Base-by-base conservation (phyloP, 2,113 vertebrate genomes). In the Dolichotis patagonum region DNA sequence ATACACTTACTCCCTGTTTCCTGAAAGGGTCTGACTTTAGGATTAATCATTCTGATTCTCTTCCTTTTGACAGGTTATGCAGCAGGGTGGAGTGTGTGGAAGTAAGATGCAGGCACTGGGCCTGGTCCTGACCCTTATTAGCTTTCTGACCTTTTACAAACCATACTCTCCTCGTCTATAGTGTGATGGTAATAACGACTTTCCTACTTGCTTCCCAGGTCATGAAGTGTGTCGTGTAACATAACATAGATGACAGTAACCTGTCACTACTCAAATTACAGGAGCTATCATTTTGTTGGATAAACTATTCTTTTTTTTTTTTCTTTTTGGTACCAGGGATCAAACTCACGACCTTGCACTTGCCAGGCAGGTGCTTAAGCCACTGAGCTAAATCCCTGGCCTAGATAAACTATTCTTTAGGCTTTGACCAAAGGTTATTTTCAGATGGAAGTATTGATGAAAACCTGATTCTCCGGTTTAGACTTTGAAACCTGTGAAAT, bases 401-500 rank as follows among this genome's bases (percentile, higher is more conserved):
- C n/a, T n/a, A n/a, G 46, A 73, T 28, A 19, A 84, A 35, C 35
- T 28, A 35, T 30, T n/a, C 35, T 80, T 80, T 62, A 77, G 58
- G 30, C 52, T 62, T 82, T 60, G 24, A 54, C 58, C 26, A 69
- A 80, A 94, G 67, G 35, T 71, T 63, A 63, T 63, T 89, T 89
- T 52, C 8, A 71, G 35, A 4, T 93, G 52, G 38, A 92, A 78
- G 67, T 78, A 9, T 80, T 54, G 54, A 58, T 16, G 30, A 30
- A 94, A 35, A 54, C 32, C 75, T 24, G 80, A 87, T 84, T 75
- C 7, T 71, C 35, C 88, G 56, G 41, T 91, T 56, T 95, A 63
- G 88, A 88, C 67, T 65, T 85, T 52, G 78, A 92, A 94, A 30
- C 65, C 78, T 65, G 19, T 91, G 88, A 78, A 87, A 84, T 73